phyloP scores from a whole-genome alignment of 2,797 vertebrate species.

The Chelon labrosus region DNA sequence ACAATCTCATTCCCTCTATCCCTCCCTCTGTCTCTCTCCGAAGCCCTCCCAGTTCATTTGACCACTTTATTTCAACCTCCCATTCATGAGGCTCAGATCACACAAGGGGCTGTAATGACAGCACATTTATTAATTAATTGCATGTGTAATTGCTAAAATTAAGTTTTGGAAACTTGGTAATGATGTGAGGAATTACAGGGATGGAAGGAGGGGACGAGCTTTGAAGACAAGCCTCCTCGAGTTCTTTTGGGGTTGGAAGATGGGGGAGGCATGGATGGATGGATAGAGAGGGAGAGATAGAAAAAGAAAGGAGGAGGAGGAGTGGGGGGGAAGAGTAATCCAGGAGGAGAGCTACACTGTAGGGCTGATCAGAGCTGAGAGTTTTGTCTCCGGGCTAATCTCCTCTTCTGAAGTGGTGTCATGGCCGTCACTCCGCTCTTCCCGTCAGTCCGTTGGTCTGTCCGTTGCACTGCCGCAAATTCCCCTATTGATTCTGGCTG shows the following conservation, averaged over 20 bases:
- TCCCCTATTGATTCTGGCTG: constrained; percentile 85
- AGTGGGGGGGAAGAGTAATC: constrained; percentile 77
- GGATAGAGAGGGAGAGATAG: constrained; percentile 69
- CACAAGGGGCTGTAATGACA: constrained; percentile 88
- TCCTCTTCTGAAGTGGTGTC: constrained; percentile 85
- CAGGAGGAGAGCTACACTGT: constrained; percentile 70
- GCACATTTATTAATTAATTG: constrained; percentile 91
- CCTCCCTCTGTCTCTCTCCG: constrained; percentile 62
- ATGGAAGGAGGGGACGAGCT: constrained; percentile 70
- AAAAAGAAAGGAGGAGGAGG: constrained; percentile 49
- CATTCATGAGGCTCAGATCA: constrained; percentile 83
- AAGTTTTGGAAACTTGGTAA: constrained; percentile 89
- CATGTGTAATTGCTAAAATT: constrained; percentile 90
- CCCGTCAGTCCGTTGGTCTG: constrained; percentile 73
- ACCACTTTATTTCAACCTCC: constrained; percentile 80
- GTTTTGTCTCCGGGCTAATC: constrained; percentile 86
- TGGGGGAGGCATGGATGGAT: constrained; percentile 67
- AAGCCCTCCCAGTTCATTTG: constrained; percentile 82
- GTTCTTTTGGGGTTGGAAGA: constrained; percentile 71
- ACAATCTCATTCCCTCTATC: constrained; percentile 79
- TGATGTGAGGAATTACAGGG: constrained; percentile 88
- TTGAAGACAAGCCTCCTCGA: constrained; percentile 74
- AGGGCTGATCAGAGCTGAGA: constrained; percentile 71
- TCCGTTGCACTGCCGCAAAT: constrained; percentile 72
- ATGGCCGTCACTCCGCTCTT: constrained; percentile 83